A percentile compares a stretch with the other conserved stretches of the same genome.
These are phyloP conservation scores for Dinomys branickii DNA, from an alignment of 2,113 vertebrate genomes.

Conservation along the genomic window DNA sequence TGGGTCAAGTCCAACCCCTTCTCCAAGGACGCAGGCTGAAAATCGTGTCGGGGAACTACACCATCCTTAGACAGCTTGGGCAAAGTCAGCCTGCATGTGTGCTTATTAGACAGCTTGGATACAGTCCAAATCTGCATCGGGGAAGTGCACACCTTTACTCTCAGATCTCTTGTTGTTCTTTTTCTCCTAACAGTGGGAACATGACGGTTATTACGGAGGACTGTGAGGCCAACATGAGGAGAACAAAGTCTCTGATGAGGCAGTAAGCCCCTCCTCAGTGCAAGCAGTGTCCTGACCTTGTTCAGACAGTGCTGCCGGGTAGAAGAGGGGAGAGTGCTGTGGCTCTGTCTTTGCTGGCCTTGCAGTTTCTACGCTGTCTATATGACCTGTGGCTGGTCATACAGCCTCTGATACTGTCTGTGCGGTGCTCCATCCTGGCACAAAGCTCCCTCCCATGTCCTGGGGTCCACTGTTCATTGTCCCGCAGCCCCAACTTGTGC, in stretches of 20 bases:
- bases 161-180: not conserved
- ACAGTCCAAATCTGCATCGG: not conserved
- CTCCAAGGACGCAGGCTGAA: not conserved
- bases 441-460: not conserved
- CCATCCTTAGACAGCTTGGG: not conserved
- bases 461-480: not conserved
- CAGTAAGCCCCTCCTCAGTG: not conserved
- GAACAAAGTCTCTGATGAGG: not conserved
- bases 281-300: not conserved
- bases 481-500: not conserved
- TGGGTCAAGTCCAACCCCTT: not conserved
- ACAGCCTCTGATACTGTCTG: constrained; percentile 55
- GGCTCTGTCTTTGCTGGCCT: not conserved
- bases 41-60: not conserved
- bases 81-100: not conserved
- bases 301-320: not conserved
- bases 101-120: not conserved
- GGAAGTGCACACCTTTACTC: not conserved
- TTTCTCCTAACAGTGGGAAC: not conserved
- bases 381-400: not conserved
- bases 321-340: not conserved
- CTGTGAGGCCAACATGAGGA: not conserved
- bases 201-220: not conserved
- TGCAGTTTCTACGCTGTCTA: constrained; percentile 40
- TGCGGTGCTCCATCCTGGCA: not conserved